Evolutionary conservation across 2,888 invertebrate species (phyloP).

Genomic region (Drosophila neoperkinsi): DNA sequence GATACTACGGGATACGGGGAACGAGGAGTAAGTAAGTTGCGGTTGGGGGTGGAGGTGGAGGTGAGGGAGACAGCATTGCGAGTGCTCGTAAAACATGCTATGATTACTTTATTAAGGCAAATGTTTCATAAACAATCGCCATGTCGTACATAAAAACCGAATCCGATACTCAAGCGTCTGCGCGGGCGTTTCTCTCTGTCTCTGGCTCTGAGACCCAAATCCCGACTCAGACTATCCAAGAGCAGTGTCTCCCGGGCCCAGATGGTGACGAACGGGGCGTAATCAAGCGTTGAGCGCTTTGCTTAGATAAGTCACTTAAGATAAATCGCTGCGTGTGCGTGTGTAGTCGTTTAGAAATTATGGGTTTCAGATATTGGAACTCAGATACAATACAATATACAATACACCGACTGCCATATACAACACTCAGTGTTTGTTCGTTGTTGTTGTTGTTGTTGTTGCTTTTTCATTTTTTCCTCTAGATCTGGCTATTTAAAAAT

Average conservation of each 20-base stretch:
- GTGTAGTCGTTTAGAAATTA: constrained; percentile 66
- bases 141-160: constrained; percentile 71
- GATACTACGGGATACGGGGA: background rate
- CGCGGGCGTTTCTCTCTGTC: constrained; percentile 59
- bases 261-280: constrained; percentile 49
- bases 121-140: constrained; percentile 79
- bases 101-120: constrained; percentile 80
- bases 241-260: constrained; percentile 16
- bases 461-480: background rate
- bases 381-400: constrained; percentile 57
- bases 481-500: constrained; percentile 47
- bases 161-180: constrained; percentile 63
- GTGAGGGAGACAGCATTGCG: constrained; percentile 20
- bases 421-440: constrained; percentile 23
- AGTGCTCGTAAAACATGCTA: constrained; percentile 75
- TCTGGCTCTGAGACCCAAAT: constrained; percentile 35
- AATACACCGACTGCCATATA: constrained; percentile 44
- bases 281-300: constrained; percentile 72
- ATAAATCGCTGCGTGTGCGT: constrained; percentile 65
- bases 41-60: background rate
- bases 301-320: constrained; percentile 75
- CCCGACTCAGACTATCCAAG: constrained; percentile 2
- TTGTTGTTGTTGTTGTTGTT: constrained; percentile 15
- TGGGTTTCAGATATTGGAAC: constrained; percentile 69
- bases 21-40: background rate